Evolutionary conservation across 2,888 invertebrate genomes (phyloP).

Genomic region (Spodoptera littoralis): DNA sequence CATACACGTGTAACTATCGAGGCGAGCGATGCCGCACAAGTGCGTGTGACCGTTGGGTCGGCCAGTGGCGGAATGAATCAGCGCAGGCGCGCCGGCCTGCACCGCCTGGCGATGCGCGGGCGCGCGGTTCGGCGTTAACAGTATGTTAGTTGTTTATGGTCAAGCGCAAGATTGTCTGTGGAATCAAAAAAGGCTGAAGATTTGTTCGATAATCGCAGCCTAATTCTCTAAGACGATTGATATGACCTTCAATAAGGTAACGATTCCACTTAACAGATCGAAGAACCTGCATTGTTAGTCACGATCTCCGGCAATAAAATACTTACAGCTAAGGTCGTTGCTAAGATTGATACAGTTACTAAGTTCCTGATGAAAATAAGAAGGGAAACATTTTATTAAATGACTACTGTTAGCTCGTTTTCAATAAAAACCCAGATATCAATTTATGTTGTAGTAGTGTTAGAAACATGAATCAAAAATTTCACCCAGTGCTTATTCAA

Average conservation of each 20-base stretch:
- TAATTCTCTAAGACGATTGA: slow-evolving; percentile 34
- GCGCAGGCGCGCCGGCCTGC: too few species aligned
- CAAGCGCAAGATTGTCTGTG: slow-evolving; percentile 9
- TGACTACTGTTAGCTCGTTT: slow-evolving; percentile 13
- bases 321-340: slow-evolving; percentile 16
- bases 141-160: slow-evolving; percentile 30
- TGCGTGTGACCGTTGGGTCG: too few species aligned
- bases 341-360: slow-evolving; percentile 30
- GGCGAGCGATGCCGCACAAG: too few species aligned
- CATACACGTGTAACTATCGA: too few species aligned
- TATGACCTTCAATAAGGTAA: slow-evolving; percentile 45
- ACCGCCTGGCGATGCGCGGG: too few species aligned
- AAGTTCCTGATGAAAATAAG: slow-evolving; percentile 39
- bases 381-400: slow-evolving; percentile 22
- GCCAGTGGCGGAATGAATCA: too few species aligned
- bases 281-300: slow-evolving; percentile 43
- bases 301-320: slow-evolving; percentile 37
- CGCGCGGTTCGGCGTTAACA: too few species aligned
- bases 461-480: too few species aligned
- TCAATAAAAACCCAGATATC: too few species aligned
- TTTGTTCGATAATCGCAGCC: slow-evolving; percentile 19
- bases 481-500: too few species aligned
- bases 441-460: too few species aligned
- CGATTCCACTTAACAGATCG: slow-evolving; percentile 35
- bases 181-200: slow-evolving; percentile 34